Percentiles rank a stretch among this genome's conserved stretches.
These are phyloP conservation scores for Diploscapter pachys DNA, from an alignment of 1,140 invertebrate genomes.

Conservation along the genomic window DNA sequence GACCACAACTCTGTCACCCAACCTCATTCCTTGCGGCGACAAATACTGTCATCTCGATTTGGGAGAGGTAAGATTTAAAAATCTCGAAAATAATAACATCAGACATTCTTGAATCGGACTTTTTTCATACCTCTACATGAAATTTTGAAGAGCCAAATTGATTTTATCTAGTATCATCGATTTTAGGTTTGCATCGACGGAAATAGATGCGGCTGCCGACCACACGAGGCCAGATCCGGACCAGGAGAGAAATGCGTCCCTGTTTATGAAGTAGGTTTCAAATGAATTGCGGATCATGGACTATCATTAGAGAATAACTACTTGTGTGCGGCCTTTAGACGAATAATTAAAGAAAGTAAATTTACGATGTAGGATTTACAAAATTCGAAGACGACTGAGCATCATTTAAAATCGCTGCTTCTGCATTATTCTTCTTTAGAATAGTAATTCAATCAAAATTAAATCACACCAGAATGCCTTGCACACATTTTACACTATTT, in stretches of 20 bases:
- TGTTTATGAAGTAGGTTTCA: slow-evolving; percentile 11
- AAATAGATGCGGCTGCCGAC: slow-evolving; percentile 34
- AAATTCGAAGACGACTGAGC: not conserved
- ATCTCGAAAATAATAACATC: not conserved
- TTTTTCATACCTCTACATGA: too few relatives aligned
- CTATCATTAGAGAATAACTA: too few relatives aligned
- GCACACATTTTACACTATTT: too few relatives aligned
- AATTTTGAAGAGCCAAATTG: too few relatives aligned
- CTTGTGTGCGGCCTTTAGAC: too few relatives aligned
- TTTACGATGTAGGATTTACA: not conserved
- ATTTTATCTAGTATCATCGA: too few relatives aligned
- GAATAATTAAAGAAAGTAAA: too few relatives aligned
- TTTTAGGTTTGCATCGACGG: slow-evolving; percentile 35
- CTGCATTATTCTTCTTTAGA: not conserved
- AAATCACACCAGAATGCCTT: too few relatives aligned
- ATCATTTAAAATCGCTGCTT: not conserved
- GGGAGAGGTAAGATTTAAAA: slow-evolving; percentile 12
- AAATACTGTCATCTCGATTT: slow-evolving; percentile 25
- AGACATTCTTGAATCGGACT: not conserved
- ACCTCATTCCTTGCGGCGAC: slow-evolving; percentile 34
- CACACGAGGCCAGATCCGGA: slow-evolving; percentile 23
- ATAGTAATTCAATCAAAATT: too few relatives aligned
- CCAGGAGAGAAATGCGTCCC: slow-evolving; percentile 32
- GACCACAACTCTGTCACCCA: slow-evolving; percentile 35
- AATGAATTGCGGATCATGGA: too few relatives aligned